Conservation (phyloP, 2,888 invertebrate species). For the Myathropa florea region DNA sequence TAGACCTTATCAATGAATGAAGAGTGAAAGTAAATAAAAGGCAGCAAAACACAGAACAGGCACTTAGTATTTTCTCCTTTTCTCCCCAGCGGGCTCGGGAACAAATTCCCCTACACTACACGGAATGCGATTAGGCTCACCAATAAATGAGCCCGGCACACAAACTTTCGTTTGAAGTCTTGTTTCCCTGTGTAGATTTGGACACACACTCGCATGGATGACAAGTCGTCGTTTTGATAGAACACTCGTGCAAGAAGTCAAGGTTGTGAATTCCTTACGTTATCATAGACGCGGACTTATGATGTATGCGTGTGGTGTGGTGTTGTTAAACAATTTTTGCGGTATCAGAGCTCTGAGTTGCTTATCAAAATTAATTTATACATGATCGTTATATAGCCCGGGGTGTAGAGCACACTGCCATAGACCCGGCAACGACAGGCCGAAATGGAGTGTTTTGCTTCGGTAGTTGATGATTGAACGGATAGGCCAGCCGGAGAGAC, state of each 20-base stretch:
- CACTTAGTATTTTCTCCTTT: not conserved
- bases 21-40: constrained; percentile 40
- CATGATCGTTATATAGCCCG: not conserved
- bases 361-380: constrained; percentile 51
- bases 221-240: not conserved
- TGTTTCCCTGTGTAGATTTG: not conserved
- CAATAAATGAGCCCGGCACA: not conserved
- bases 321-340: not conserved
- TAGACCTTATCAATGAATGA: constrained; percentile 42
- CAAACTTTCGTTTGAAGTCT: not conserved
- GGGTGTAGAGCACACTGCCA: not conserved
- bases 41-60: not conserved
- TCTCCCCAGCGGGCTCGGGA: no score
- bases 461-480: not conserved
- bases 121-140: not conserved
- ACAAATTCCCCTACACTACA: not conserved
- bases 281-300: constrained; percentile 23
- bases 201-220: not conserved
- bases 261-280: constrained; percentile 54
- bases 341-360: constrained; percentile 9
- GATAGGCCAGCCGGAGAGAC: not conserved
- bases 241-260: constrained; percentile 42
- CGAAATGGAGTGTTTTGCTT: not conserved
- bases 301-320: constrained; percentile 12
- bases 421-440: not conserved